A percentile compares a stretch with the other conserved stretches of the same genome.
phyloP scores from a whole-genome alignment of 2,113 vertebrate genomes.

The Isichthys henryi region DNA sequence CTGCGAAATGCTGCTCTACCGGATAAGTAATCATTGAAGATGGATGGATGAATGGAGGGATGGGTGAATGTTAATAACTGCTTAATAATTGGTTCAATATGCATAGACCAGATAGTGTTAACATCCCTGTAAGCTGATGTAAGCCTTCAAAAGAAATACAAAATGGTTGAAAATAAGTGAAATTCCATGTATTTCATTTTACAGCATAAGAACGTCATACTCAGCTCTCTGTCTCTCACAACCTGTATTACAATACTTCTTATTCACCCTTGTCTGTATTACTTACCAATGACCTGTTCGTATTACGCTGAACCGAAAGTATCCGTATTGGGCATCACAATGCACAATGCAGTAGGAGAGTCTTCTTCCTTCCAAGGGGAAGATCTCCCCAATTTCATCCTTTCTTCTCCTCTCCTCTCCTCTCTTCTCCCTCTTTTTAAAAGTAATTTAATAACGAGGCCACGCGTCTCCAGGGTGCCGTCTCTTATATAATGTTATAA shows the following conservation, averaged over 20 bases:
- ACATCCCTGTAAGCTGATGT: background rate
- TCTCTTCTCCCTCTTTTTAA: slow-evolving; percentile 12
- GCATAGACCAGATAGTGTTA: background rate
- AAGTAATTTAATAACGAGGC: slow-evolving; percentile 52
- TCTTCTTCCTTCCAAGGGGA: slow-evolving; percentile 48
- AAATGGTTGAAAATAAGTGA: background rate
- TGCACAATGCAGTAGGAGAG: slow-evolving; percentile 55
- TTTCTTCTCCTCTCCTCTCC: background rate
- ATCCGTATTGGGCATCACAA: slow-evolving; percentile 59
- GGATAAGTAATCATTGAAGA: background rate
- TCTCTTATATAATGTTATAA: slow-evolving; percentile 64
- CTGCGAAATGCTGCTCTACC: background rate
- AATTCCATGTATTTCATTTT: background rate
- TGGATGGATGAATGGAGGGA: background rate
- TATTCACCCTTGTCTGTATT: slow-evolving; percentile 46
- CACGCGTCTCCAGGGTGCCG: slow-evolving; percentile 52
- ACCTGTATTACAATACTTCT: background rate
- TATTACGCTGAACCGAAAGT: slow-evolving; percentile 53
- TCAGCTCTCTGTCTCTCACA: background rate
- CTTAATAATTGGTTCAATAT: background rate
- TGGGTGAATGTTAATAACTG: background rate
- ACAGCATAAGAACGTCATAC: background rate
- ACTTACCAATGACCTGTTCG: slow-evolving; percentile 46
- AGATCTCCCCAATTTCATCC: slow-evolving; percentile 52
- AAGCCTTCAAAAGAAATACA: background rate